Evolutionary conservation across 2,113 vertebrate genomes (phyloP).

Genomic region (Sitta europaea): DNA sequence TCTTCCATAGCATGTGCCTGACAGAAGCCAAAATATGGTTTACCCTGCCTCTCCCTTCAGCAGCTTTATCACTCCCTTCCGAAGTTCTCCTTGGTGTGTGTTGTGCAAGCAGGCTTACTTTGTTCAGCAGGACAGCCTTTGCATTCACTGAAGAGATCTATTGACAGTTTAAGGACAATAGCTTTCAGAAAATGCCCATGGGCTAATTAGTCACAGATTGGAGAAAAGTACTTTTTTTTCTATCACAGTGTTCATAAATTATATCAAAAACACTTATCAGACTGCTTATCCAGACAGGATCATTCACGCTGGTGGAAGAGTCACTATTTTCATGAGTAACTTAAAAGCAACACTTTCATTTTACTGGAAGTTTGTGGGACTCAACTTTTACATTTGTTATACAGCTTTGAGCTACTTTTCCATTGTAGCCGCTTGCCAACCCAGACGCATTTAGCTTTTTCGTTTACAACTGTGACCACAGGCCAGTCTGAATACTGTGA

Average conservation of each 20-base stretch:
- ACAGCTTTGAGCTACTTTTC: background rate
- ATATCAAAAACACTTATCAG: background rate
- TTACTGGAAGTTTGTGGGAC: background rate
- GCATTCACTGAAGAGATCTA: background rate
- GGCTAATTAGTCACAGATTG: background rate
- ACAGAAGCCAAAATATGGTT: background rate
- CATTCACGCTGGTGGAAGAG: background rate
- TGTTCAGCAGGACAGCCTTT: background rate
- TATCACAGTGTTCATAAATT: background rate
- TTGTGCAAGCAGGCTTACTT: background rate
- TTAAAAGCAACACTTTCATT: background rate
- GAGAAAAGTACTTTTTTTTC: background rate
- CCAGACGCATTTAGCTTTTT: background rate
- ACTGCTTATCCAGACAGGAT: background rate
- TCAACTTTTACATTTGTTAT: background rate
- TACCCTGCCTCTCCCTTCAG: background rate
- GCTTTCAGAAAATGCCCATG: background rate
- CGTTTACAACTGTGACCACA: background rate
- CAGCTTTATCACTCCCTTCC: background rate
- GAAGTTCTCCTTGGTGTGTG: background rate
- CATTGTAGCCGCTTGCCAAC: background rate
- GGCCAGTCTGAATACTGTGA: background rate
- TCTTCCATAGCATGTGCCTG: background rate
- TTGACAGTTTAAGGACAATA: background rate
- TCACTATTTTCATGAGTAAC: background rate